Evolutionary conservation across 2,797 vertebrate genomes (phyloP).

Genomic region (Uromys caudimaculatus): DNA sequence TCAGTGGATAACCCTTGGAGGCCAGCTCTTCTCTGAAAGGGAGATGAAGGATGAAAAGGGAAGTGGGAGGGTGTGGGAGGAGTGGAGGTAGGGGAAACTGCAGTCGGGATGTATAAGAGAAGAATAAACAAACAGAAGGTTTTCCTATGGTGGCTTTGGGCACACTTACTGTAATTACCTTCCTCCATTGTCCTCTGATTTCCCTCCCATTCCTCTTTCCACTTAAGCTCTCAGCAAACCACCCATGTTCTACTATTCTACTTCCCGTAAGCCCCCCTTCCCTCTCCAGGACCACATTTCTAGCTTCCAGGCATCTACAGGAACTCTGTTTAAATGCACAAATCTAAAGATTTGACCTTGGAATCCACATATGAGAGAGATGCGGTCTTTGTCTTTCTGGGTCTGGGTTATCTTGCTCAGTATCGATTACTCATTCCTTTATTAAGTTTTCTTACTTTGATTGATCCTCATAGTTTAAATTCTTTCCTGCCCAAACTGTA

Average conservation of each 20-base stretch:
- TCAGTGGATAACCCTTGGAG: not conserved
- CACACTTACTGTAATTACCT: not conserved
- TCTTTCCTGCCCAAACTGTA: not conserved
- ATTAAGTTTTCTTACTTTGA: not conserved
- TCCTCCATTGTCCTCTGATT: not conserved
- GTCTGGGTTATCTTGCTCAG: not conserved
- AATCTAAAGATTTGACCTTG: not conserved
- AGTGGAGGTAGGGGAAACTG: not conserved
- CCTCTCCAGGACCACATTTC: not conserved
- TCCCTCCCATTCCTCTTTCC: not conserved
- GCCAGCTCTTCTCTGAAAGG: not conserved
- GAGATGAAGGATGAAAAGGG: not conserved
- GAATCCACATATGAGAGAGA: not conserved
- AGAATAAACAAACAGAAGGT: not conserved
- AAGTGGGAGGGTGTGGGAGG: not conserved
- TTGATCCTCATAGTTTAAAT: not conserved
- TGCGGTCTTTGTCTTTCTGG: not conserved
- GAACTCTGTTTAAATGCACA: not conserved
- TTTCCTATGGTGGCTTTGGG: not conserved
- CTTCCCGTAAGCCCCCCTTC: not conserved
- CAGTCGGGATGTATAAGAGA: not conserved
- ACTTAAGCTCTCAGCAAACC: not conserved
- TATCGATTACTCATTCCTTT: not conserved
- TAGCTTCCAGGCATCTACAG: not conserved
- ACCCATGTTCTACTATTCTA: not conserved